Percentiles rank a stretch among this genome's conserved stretches.
Conservation (phyloP, 1,140 invertebrate genomes). For the Druon quercuslanigerum region DNA sequence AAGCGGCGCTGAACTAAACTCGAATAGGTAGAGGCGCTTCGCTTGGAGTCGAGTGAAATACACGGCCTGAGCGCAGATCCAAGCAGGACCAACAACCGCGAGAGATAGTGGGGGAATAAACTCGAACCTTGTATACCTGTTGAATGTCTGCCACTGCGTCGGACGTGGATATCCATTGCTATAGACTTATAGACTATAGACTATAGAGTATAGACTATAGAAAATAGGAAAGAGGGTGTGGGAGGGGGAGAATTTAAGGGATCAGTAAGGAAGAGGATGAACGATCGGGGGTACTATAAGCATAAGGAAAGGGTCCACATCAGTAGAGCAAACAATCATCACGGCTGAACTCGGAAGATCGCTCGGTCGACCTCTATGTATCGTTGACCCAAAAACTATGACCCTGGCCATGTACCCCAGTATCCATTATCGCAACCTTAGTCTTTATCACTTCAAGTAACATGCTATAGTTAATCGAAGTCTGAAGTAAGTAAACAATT, state of each 20-base stretch:
- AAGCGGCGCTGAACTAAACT: constrained; percentile 20
- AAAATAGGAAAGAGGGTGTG: background rate
- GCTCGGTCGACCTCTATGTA: background rate
- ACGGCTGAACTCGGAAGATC: background rate
- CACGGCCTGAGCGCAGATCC: constrained; percentile 13
- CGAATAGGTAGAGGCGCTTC: constrained; percentile 5
- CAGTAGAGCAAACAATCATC: constrained; percentile 17
- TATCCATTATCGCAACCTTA: background rate
- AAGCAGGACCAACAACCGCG: constrained; percentile 24
- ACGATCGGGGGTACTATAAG: background rate
- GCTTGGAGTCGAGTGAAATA: constrained; percentile 12
- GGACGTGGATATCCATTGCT: constrained; percentile 12
- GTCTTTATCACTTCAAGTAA: constrained; percentile 5
- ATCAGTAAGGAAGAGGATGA: background rate
- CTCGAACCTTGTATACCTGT: constrained; percentile 46
- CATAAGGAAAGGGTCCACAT: constrained; percentile 4
- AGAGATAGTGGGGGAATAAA: constrained; percentile 29
- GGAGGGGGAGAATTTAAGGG: background rate
- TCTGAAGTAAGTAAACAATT: background rate
- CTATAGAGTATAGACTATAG: background rate
- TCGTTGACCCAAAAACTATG: background rate
- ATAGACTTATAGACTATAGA: background rate
- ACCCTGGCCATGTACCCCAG: constrained; percentile 15
- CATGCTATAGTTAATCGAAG: background rate
- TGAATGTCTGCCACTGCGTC: constrained; percentile 39